Base-by-base conservation (phyloP, 2,113 vertebrate species). In the Stegastes partitus region DNA sequence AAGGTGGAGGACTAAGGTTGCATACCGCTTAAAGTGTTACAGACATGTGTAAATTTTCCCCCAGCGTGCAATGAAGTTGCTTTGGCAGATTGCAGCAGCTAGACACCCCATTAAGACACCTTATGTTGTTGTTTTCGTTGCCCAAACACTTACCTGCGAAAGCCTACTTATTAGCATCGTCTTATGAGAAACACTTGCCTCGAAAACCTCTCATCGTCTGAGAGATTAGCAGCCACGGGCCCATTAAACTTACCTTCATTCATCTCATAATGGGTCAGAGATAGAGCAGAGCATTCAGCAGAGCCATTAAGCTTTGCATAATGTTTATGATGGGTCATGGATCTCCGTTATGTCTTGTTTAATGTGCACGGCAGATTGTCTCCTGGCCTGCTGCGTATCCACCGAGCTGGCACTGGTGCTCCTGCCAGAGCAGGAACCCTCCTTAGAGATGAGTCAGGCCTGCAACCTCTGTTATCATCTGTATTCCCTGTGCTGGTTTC, bases 281-380 rank as follows among this genome's bases (percentile, higher is more conserved):
- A 91, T 39, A 87, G 76, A 64, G 68, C 91, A 91, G 86, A 81
- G 51, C 82, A 74, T 79, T 69, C 63, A 79, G 59, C 65, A 67
- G 73, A 79, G 73, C 87, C 77, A 91, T 92, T 88, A 89, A 85
- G 77, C 82, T 88, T 86, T 91, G 86, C 75, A 87, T 82, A 89
- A 89, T 90, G 81, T 91, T 90, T 88, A 84, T 72, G 64, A 84
- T 47, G 78, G 71, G 73, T 62, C 80, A 86, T 82, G 77, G 77
- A 89, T 91, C 88, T 88, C 73, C 28, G 79, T 89, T 89, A 86
- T 82, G 90, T 87, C 89, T 84, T 72, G 55, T 77, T 90, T 89
- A 89, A 91, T 93, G 85, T 86, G 82, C 68, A 54, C 57, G 79
- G 82, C 76, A 87, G 76, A 89, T 89, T 84, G 62, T 84, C 79